Conservation (phyloP, 2,888 invertebrate species). For the Bombyx huttoni region DNA sequence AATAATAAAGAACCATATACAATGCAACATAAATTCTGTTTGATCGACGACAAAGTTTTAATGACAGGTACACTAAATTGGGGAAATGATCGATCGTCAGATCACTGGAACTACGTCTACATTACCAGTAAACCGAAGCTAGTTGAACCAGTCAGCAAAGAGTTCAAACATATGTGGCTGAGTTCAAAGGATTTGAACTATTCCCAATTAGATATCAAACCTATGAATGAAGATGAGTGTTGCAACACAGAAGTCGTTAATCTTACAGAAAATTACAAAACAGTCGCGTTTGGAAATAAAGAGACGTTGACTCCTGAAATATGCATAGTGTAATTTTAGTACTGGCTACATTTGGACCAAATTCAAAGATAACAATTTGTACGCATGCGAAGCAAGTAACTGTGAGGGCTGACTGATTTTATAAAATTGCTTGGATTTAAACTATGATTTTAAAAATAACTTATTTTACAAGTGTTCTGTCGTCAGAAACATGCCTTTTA, state of each 20-base stretch:
- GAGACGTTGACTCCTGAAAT: slow-evolving; percentile 30
- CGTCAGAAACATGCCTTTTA: slow-evolving; percentile 33
- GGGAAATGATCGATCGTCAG: slow-evolving; percentile 79
- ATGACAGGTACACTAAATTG: slow-evolving; percentile 84
- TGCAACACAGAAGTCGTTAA: slow-evolving; percentile 5
- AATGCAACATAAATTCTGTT: slow-evolving; percentile 87
- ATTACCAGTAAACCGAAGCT: slow-evolving; percentile 72
- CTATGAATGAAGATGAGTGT: slow-evolving; percentile 2
- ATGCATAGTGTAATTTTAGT: slow-evolving; percentile 15
- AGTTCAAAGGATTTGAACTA: slow-evolving; percentile 15
- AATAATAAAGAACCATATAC: slow-evolving; percentile 40
- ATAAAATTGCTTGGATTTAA: not conserved
- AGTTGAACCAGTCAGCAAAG: slow-evolving; percentile 65
- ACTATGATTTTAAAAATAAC: not conserved
- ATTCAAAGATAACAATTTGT: not conserved
- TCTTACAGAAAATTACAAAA: slow-evolving; percentile 5
- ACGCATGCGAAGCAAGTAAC: not conserved
- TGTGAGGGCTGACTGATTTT: not conserved
- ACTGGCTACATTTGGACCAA: not conserved
- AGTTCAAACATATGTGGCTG: slow-evolving; percentile 77
- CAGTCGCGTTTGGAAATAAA: slow-evolving; percentile 8
- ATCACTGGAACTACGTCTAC: slow-evolving; percentile 80
- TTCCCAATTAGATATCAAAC: slow-evolving; percentile 4
- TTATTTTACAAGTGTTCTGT: slow-evolving; percentile 41
- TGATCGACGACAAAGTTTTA: slow-evolving; percentile 75